Evolutionary conservation across 2,888 invertebrate genomes (phyloP).

Genomic region (Hydriomena furcata): DNA sequence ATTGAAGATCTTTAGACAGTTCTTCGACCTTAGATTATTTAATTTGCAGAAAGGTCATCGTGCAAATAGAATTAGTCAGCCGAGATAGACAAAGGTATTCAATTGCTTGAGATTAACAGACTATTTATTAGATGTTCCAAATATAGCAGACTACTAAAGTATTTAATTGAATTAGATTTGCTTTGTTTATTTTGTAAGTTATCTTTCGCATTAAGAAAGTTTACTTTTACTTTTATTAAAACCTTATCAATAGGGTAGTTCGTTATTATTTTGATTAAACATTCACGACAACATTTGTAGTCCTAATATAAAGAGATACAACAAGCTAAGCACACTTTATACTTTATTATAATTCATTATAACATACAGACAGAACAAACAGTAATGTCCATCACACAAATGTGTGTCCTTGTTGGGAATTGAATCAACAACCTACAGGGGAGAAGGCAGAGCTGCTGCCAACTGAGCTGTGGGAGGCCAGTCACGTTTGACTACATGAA

Average conservation of each 20-base stretch:
- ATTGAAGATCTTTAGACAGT: constrained; percentile 6
- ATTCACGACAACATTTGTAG: not conserved
- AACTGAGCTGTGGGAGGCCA: too few relatives aligned
- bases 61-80: constrained; percentile 18
- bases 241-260: too few relatives aligned
- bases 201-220: not conserved
- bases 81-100: constrained; percentile 19
- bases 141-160: not conserved
- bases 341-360: too few relatives aligned
- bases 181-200: not conserved
- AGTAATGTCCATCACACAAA: too few relatives aligned
- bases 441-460: too few relatives aligned
- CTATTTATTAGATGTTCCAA: constrained; percentile 10
- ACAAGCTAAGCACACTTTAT: too few relatives aligned
- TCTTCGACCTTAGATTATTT: constrained; percentile 15
- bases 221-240: too few relatives aligned
- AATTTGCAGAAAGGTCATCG: constrained; percentile 11
- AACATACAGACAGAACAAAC: too few relatives aligned
- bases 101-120: constrained; percentile 16
- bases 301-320: constrained; percentile 7
- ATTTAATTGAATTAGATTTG: not conserved
- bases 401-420: too few relatives aligned
- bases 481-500: constrained; percentile 21
- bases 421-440: too few relatives aligned
- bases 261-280: too few relatives aligned